These are phyloP conservation scores for Heteropelma amictum DNA, from an alignment of 2,888 invertebrate species.

Conservation along the genomic window DNA sequence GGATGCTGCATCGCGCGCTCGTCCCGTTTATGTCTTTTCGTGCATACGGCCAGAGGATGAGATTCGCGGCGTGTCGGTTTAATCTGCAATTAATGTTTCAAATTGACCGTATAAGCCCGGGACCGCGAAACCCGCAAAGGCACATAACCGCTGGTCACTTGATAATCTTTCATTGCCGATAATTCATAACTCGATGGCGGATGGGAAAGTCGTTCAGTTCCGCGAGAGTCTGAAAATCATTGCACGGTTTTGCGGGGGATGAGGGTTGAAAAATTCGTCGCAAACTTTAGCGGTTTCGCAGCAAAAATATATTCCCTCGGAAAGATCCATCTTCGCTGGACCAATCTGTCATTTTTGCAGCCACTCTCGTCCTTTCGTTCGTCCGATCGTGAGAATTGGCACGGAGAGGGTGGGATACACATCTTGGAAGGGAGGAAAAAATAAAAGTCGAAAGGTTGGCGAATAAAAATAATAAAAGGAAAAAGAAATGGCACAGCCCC, in stretches of 20 bases:
- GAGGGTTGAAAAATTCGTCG: too few species aligned
- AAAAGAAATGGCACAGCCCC: conserved; percentile 4
- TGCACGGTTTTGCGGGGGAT: too few species aligned
- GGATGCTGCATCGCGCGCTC: conserved; percentile 30
- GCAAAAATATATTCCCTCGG: conserved; percentile 52
- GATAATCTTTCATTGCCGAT: conserved; percentile 69
- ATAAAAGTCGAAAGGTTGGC: conserved; percentile 12
- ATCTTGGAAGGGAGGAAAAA: background rate
- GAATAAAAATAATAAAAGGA: conserved; percentile 23
- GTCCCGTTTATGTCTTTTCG: conserved; percentile 39
- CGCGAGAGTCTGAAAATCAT: too few species aligned
- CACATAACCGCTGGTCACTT: conserved; percentile 31
- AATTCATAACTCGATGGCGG: conserved; percentile 64
- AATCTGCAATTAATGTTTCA: conserved; percentile 77
- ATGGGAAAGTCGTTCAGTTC: background rate
- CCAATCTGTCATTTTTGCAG: conserved; percentile 36
- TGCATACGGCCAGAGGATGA: conserved; percentile 21
- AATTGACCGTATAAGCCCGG: conserved; percentile 72
- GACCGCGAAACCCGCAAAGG: background rate
- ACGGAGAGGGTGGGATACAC: background rate
- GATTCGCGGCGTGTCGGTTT: conserved; percentile 66
- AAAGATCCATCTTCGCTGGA: conserved; percentile 33
- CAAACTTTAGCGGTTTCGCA: conserved; percentile 31
- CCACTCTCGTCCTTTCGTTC: too few species aligned
- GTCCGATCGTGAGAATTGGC: too few species aligned